A percentile compares a stretch with the other conserved stretches of the same genome.
These are phyloP conservation scores for Rhea americana DNA, from an alignment of 2,113 vertebrate genomes.

Conservation along the genomic window DNA sequence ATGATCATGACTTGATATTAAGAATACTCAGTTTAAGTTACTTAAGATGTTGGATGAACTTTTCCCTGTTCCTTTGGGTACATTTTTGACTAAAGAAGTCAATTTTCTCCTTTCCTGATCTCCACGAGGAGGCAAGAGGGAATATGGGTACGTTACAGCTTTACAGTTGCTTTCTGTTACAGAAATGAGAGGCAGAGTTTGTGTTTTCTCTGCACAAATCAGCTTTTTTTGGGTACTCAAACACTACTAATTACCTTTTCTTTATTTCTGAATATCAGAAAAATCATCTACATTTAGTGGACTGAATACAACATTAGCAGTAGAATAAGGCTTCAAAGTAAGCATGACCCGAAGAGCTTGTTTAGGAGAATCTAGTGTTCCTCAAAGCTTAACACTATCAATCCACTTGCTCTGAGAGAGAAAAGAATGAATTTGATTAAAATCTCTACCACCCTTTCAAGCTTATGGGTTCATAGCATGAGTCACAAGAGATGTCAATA, in stretches of 20 bases:
- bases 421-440: constrained; percentile 19
- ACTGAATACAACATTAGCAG: not conserved
- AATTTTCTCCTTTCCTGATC: not conserved
- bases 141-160: not conserved
- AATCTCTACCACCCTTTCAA: not conserved
- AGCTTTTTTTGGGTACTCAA: constrained; percentile 22
- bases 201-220: constrained; percentile 12
- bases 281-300: constrained; percentile 49
- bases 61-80: not conserved
- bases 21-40: not conserved
- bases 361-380: not conserved
- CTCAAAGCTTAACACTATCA: not conserved
- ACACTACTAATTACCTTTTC: constrained; percentile 33
- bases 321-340: not conserved
- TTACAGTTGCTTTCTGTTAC: not conserved
- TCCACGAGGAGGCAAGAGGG: not conserved
- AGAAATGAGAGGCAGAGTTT: not conserved
- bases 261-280: constrained; percentile 41
- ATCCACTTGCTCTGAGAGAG: not conserved
- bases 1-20: not conserved
- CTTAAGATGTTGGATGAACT: not conserved
- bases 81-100: not conserved
- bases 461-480: not conserved
- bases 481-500: not conserved
- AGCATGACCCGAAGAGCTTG: not conserved